Base-by-base conservation (phyloP, 1,140 invertebrate species). In the Zaprionus tsacasi region DNA sequence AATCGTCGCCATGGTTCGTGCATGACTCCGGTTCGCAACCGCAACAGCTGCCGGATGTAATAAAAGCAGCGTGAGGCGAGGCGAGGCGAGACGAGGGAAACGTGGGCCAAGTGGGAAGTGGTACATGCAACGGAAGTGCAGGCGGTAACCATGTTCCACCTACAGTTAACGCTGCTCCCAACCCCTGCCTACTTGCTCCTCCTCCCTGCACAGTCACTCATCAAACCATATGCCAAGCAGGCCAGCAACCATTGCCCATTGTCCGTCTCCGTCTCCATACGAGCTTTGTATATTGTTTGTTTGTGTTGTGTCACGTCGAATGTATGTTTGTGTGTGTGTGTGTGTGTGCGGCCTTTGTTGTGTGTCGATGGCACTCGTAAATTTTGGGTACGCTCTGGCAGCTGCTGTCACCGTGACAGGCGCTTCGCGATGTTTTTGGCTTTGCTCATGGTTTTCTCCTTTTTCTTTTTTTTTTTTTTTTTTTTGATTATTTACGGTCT, bases 401-500 rank as follows among this genome's bases (percentile, higher is more conserved):
- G 72, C 54, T 64, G 67, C 25, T 57, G 54, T 54, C 64, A 35
- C 35, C 52, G 30, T 45, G 65, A 55, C 69, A 64, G 61, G 52
- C 54, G 17, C 21, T 48, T 35, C 52, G 70, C 70, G 70, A 65
- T 50, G 54, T 63, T 79, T 45, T 78, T 36, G 63, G 71, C 50
- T 52, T 68, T 50, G n/a, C 58, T 58, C 56, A 36, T 79, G 57
- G 15, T 64, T 71, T 50, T 59, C 48, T 52, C 1, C 13, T 17
- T 36, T 38, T 17, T 36, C 5, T 25, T 25, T 43, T 45, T 27
- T 36, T 40, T 40, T 25, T 60, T 60, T 65, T 48, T 61, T 68
- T 45, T 48, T 45, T 56, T 43, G 67, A 74, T 76, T 79, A 82
- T 76, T 82, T 76, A 82, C 81, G 80, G 68, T 78, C 56, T 67